Evolutionary conservation across 2,113 vertebrate genomes (phyloP), one percentile per base, ranked within the genome.

Genomic region (Desmodus rotundus): DNA sequence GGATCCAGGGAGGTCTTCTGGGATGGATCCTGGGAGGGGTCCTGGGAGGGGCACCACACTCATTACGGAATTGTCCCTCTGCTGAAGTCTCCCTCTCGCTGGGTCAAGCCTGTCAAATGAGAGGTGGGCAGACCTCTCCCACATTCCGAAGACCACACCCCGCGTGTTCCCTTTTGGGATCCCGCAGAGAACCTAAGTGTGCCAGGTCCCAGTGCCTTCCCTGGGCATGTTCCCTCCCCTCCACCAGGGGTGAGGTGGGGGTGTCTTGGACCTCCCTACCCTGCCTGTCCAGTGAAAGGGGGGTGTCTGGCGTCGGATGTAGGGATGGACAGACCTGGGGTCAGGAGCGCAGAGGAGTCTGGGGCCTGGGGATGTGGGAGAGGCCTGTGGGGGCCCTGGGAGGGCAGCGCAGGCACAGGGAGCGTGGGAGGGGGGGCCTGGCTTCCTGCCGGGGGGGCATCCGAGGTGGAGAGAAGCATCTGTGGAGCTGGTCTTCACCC

Each of bases 361-460:
- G 80, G 26, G 63, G 67, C 47, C 26, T 63, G 38, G 36, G 91
- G 81, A 41, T n/a, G 16, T 15, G 61, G 90, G 38, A 52, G 73
- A 91, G 70, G 61, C 12, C 2, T 11, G 4, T 8, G 24, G 86
- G 83, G 12, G 16, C 1, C 13, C 1, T 2, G 3, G 19, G 56
- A 56, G 38, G 63, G 54, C 13, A 3, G 12, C 0, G 15, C 13
- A 47, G 72, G 76, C 31, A 19, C 38, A 8, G 76, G 38, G 74
- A 24, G 38, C 61, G 0, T 2, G 12, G 38, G 2, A 5, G 38
- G 45, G 91, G 72, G 0, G 16, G 89, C 10, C 86, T 80, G 94
- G 94, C 65, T 61, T 92, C 43, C 20, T 2, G 95, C 68, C 45
- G 31, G 31, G 92, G 31, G 31, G 92, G 95, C 88, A 91, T 91